These are phyloP conservation scores for Micrasema longulum DNA, from an alignment of 1,140 invertebrate species.

Conservation along the genomic window DNA sequence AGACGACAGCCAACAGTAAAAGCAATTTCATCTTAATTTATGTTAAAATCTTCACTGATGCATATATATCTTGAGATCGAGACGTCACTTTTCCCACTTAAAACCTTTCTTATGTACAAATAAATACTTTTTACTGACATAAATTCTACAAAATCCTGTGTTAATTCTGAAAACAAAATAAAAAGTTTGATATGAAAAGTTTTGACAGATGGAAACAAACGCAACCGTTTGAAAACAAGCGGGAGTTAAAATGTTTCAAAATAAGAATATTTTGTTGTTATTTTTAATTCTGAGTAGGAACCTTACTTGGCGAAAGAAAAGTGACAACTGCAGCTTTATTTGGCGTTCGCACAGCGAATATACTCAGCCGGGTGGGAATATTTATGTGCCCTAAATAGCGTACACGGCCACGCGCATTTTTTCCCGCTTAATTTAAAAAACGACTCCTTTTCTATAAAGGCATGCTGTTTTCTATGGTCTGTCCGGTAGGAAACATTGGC, in stretches of 20 bases:
- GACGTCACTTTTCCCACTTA: slow-evolving; percentile 23
- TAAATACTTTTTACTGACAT: slow-evolving; percentile 41
- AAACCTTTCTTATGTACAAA: slow-evolving; percentile 25
- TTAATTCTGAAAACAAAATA: too few relatives aligned
- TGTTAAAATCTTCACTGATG: neutral
- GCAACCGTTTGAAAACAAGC: neutral
- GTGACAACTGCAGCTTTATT: slow-evolving; percentile 37
- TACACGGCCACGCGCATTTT: slow-evolving; percentile 8
- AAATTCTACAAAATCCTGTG: neutral
- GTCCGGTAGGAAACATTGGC: slow-evolving; percentile 14
- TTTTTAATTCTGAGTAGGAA: neutral
- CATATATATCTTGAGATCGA: slow-evolving; percentile 18
- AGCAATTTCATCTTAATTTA: slow-evolving; percentile 46
- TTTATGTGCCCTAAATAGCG: slow-evolving; percentile 52
- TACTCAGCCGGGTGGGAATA: slow-evolving; percentile 37
- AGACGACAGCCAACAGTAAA: slow-evolving; percentile 37
- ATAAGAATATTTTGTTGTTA: too few relatives aligned
- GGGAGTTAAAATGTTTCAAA: too few relatives aligned
- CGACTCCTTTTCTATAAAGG: slow-evolving; percentile 26
- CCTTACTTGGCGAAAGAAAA: slow-evolving; percentile 44
- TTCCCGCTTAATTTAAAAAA: slow-evolving; percentile 10
- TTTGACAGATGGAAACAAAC: neutral
- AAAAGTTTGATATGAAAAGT: too few relatives aligned
- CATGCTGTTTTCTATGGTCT: slow-evolving; percentile 19
- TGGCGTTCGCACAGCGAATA: slow-evolving; percentile 9